Base-by-base conservation (phyloP, 2,113 vertebrate genomes). In the Pachypanchax playfairii region DNA sequence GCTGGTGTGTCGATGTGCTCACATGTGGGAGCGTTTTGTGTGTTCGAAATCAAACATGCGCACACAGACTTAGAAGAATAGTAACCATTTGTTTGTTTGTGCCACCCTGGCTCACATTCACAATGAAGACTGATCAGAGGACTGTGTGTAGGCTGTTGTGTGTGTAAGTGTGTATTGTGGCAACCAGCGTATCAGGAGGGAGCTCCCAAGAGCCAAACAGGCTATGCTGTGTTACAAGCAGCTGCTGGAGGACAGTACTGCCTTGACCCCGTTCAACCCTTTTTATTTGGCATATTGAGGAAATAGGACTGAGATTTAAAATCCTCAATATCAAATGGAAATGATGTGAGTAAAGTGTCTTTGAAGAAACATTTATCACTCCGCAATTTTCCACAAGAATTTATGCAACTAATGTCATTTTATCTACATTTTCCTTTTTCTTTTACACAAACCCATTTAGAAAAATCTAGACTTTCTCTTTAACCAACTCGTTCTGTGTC, bases 31-130 rank as follows among this genome's bases (percentile, higher is more conserved):
- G 68, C 33, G 4, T 69, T 73, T 65, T 78, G 62, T 69, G 67
- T 62, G 62, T 12, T 4, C 10, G 56, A n/a, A n/a, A n/a, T n/a
- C n/a, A n/a, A n/a, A n/a, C n/a, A n/a, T n/a, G n/a, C n/a, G n/a
- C n/a, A n/a, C n/a, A n/a, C n/a, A n/a, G 65, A 52, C 49, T 54
- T 13, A 36, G 58, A 61, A 78, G 69, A 85, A 73, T 71, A 73
- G 65, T 29, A 44, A 67, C 81, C 69, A 70, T 78, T 78, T 77
- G 55, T 83, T 82, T 85, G 83, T 84, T 81, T 83, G 81, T 72
- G 73, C 76, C 74, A 65, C 71, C 52, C 73, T 51, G 70, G 36
- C 59, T 65, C 51, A 18, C 56, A 50, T 64, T 65, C 69, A 88
- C 77, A 88, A 77, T 79, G 60, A 77, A 44, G 65, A 31, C 78